Evolutionary conservation across 2,797 vertebrate genomes (phyloP), one percentile per base, ranked within the genome.

Genomic region (Vultur gryphus): DNA sequence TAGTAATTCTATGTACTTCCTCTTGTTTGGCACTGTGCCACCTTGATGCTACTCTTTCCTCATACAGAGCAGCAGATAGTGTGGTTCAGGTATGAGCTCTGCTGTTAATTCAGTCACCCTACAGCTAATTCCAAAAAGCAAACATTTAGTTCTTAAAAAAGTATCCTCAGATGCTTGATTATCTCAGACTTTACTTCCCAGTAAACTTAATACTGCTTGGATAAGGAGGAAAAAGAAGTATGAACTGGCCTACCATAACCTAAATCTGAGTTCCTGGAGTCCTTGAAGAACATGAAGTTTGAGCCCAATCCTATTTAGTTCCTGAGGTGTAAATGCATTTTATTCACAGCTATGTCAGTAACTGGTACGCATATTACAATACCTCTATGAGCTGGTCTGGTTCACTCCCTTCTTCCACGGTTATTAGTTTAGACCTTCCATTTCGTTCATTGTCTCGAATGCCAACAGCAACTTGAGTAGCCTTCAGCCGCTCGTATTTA

Each of bases 381-480:
- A 99, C 99, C 98, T 98, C 16, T 29, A 61, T 97, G 51, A 99
- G 96, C 24, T 61, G 51, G 1, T 15, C 4, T 0, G 98, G 98
- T 83, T 99, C 99, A 28, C 94, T 95, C 54, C 98, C 99, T 80
- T 99, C 99, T 90, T 99, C 99, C 67, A 99, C 98, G 2, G 99
- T 97, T 66, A 97, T 97, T 77, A 99, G 87, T 51, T 98, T 95
- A 9, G 99, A 98, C 55, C 99, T 97, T 48, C 99, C 98, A 2
- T 98, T 99, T 39, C 99, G 97, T 93, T 99, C 99, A 4, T 99
- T 99, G 98, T 99, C 99, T 23, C 99, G 98, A 96, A 99, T 99
- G 58, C 98, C 98, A 43, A 92, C 33, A 58, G 98, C 99, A 89
- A 99, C 99, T 80, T 99, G 99, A 8, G 96, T 96, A 29, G 99